Base-by-base conservation (phyloP, 2,888 invertebrate species). In the Chrysolina americana region DNA sequence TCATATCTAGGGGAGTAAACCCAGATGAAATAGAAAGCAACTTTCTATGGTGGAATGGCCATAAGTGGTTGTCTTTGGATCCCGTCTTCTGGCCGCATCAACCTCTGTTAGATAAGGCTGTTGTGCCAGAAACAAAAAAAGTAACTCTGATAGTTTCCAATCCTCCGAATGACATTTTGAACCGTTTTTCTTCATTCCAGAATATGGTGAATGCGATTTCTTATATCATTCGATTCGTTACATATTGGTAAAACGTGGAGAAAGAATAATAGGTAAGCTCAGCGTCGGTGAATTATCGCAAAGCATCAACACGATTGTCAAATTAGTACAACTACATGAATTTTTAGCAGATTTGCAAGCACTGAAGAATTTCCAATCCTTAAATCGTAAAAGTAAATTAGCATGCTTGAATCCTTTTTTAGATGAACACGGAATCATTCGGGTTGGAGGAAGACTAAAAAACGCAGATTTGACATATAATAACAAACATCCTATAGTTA, bases 341-440 rank as follows among this genome's bases (percentile, higher is more conserved):
- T 66, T 66, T 44, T 21, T n/a, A 28, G 19, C 13, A 13, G 66
- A 79, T 44, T 23, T 83, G 5, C 56, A 44, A n/a, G 9, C 15
- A n/a, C 19, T 71, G 13, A 65, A 44, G 3, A 71, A 56, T 13
- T 8, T 8, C 9, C 11, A 65, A 15, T 11, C 17, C 15, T 10
- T 68, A 44, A n/a, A 41, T n/a, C n/a, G 50, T 44, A 44, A 19
- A 41, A 48, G 47, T 48, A 70, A 70, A 23, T 8, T 68, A 48
- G 6, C 36, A 6, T 17, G 53, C 15, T 56, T 56, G 9, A 41
- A 23, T 56, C 68, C 68, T 23, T 68, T 56, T 56, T 36, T 68
- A 28, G 68, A 68, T 56, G 21, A 28, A 36, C 10, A 53, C 1
- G 68, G 41, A 36, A 36, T 68, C 21, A 53, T 68, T 17, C n/a